These are phyloP conservation scores for Typhlomys cinereus DNA, from an alignment of 2,113 vertebrate species.

Conservation along the genomic window DNA sequence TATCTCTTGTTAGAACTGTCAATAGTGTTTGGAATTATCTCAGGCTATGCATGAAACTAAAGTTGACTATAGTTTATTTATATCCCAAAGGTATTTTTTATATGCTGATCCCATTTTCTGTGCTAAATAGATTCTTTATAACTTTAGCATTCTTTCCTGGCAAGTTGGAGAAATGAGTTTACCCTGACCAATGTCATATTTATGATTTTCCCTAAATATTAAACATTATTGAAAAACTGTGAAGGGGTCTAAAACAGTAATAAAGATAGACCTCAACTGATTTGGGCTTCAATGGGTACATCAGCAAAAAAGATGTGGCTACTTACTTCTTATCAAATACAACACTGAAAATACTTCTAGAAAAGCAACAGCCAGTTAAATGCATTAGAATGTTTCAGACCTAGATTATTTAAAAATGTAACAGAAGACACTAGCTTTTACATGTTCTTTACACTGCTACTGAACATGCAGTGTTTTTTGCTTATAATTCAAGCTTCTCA, in stretches of 20 bases:
- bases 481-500: not conserved
- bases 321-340: not conserved
- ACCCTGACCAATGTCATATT: not conserved
- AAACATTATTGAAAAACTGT: constrained; percentile 11
- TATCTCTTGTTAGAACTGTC: not conserved
- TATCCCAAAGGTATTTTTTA: not conserved
- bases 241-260: not conserved
- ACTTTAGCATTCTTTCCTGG: not conserved
- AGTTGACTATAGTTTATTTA: not conserved
- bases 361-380: not conserved
- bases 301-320: not conserved
- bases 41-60: not conserved
- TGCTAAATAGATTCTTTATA: not conserved
- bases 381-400: not conserved
- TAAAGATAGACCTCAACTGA: not conserved
- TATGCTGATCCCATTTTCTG: not conserved
- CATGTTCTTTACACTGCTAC: not conserved
- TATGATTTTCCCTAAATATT: not conserved
- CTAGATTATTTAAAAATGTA: not conserved
- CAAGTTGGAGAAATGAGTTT: not conserved
- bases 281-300: not conserved
- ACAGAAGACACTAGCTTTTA: not conserved
- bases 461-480: not conserved
- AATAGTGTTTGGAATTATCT: not conserved
- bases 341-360: not conserved